Percentiles rank a stretch among this genome's conserved stretches.
Conservation (phyloP, 2,888 invertebrate species). For the Aquatica leii region DNA sequence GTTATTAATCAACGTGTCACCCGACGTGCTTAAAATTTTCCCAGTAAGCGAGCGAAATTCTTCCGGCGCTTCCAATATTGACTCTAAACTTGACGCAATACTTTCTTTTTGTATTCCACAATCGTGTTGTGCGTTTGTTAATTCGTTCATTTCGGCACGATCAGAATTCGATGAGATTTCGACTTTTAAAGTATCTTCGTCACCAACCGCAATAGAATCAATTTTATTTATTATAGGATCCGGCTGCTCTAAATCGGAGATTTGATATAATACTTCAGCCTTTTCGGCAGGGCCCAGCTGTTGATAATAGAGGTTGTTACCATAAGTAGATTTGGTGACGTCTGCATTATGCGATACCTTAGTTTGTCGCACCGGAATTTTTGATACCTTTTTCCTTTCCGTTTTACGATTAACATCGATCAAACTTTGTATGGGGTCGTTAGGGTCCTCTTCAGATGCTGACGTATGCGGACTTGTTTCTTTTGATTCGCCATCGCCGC, state of each 20-base stretch:
- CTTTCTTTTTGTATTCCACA: conserved; percentile 12
- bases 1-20: not conserved
- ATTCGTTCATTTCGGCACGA: not conserved
- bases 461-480: conserved; percentile 34
- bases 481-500: conserved; percentile 43
- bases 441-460: conserved; percentile 37
- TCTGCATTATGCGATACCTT: conserved; percentile 31
- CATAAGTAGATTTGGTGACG: conserved; percentile 29
- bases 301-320: conserved; percentile 23
- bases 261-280: conserved; percentile 22
- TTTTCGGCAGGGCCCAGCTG: conserved; percentile 27
- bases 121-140: conserved; percentile 5
- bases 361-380: conserved; percentile 38
- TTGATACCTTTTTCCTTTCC: conserved; percentile 36
- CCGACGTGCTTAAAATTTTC: not conserved
- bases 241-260: conserved; percentile 19
- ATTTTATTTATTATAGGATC: conserved; percentile 15
- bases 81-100: not conserved
- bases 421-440: conserved; percentile 30
- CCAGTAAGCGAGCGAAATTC: conserved; percentile 43
- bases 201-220: conserved; percentile 19
- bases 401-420: conserved; percentile 35
- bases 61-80: conserved; percentile 49
- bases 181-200: not conserved
- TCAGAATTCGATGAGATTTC: conserved; percentile 14